Evolutionary conservation across 1,140 invertebrate genomes (phyloP).

Genomic region (Anoplophora glabripennis): DNA sequence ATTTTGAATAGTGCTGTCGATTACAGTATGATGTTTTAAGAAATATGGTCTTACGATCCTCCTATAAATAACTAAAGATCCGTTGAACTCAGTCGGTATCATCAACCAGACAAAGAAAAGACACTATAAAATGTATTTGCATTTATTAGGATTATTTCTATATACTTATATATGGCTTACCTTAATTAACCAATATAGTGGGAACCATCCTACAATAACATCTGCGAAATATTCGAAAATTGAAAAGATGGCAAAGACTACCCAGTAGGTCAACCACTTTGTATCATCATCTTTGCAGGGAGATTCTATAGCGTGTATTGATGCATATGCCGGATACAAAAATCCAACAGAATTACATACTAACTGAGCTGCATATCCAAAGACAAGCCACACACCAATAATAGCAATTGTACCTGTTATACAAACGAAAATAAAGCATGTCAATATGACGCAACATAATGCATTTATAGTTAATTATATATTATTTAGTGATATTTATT

Average conservation of each 20-base stretch:
- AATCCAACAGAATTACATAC: conserved; percentile 96
- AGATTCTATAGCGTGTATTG: conserved; percentile 76
- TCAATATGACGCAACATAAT: conserved; percentile 2
- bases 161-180: conserved; percentile 59
- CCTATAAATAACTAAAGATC: conserved; percentile 81
- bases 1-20: conserved; percentile 47
- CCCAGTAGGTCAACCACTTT: conserved; percentile 99
- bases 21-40: conserved; percentile 71
- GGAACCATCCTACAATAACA: conserved; percentile 88
- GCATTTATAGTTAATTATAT: no score
- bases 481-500: conserved; percentile 52
- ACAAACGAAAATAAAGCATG: conserved; percentile 1
- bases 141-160: neutral
- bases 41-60: conserved; percentile 86
- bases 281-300: conserved; percentile 82
- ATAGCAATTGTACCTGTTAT: conserved; percentile 54
- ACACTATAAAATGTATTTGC: conserved; percentile 67
- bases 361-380: conserved; percentile 93
- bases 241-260: conserved; percentile 91
- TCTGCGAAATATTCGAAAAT: conserved; percentile 93
- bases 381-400: conserved; percentile 83
- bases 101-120: conserved; percentile 94
- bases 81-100: conserved; percentile 86
- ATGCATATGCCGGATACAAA: conserved; percentile 93
- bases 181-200: conserved; percentile 98